phyloP scores from a whole-genome alignment of 2,113 vertebrate genomes.

The Dolichotis patagonum region DNA sequence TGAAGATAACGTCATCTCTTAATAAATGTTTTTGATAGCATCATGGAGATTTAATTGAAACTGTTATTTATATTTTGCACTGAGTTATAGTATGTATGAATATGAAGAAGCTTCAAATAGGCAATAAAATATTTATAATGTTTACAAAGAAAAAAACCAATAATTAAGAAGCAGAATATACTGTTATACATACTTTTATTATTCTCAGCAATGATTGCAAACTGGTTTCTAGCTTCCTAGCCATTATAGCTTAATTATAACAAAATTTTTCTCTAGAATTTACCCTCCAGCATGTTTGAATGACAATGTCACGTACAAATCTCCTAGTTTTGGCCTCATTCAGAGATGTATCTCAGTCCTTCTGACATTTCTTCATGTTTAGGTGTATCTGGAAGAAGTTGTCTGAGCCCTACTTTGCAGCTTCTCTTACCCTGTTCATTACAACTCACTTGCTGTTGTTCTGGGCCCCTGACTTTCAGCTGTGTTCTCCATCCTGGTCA shows the following conservation, averaged over 20 bases:
- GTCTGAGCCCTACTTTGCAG: background rate
- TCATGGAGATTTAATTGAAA: conserved; percentile 30
- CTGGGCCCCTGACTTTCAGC: background rate
- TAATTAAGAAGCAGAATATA: background rate
- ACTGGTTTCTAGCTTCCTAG: conserved; percentile 2
- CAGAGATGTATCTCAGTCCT: background rate
- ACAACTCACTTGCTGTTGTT: background rate
- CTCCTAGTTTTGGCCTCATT: background rate
- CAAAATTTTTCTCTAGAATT: conserved; percentile 31
- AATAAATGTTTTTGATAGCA: conserved; percentile 13
- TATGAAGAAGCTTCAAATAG: background rate
- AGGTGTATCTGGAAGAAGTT: background rate
- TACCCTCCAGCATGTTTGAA: background rate
- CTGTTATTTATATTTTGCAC: background rate
- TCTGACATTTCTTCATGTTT: background rate
- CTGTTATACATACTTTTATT: background rate
- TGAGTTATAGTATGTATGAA: background rate
- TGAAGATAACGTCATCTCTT: background rate
- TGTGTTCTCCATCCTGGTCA: background rate
- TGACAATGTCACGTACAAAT: background rate
- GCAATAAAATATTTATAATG: background rate
- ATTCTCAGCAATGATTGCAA: background rate
- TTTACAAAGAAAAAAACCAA: background rate
- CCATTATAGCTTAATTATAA: background rate
- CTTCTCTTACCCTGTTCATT: background rate